Percentiles rank a stretch among this genome's conserved stretches.
Evolutionary conservation across 2,888 invertebrate genomes (phyloP).

Genomic region (Apodemia zela): DNA sequence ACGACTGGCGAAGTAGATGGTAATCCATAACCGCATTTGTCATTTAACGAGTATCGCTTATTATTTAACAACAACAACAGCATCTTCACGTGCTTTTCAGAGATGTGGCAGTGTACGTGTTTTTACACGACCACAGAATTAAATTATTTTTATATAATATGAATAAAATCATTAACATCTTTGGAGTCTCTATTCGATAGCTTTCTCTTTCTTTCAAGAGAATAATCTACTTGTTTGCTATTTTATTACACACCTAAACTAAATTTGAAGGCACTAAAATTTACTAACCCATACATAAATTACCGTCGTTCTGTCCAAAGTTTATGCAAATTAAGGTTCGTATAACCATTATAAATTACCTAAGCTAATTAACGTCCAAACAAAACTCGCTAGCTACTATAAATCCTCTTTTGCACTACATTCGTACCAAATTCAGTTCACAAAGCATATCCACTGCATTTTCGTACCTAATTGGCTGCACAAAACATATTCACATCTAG

Average conservation of each 20-base stretch:
- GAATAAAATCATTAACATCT: too few relatives aligned
- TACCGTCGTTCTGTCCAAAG: not conserved
- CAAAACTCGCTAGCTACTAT: not conserved
- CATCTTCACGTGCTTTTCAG: too few relatives aligned
- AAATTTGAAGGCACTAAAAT: not conserved
- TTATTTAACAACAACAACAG: too few relatives aligned
- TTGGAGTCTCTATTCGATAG: too few relatives aligned
- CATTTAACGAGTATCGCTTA: too few relatives aligned
- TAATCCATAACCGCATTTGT: too few relatives aligned
- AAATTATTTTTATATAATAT: too few relatives aligned
- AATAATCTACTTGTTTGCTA: too few relatives aligned
- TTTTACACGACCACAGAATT: too few relatives aligned
- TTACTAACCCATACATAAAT: not conserved
- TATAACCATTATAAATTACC: conserved; percentile 8
- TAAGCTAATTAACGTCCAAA: not conserved
- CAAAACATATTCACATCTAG: conserved; percentile 23
- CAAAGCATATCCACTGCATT: conserved; percentile 20
- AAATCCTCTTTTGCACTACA: conserved; percentile 2
- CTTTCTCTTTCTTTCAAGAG: too few relatives aligned
- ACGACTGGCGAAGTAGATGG: too few relatives aligned
- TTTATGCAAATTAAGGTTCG: not conserved
- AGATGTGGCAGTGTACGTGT: too few relatives aligned
- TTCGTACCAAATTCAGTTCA: conserved; percentile 12
- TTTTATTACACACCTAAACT: not conserved
- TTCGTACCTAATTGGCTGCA: conserved; percentile 16